Base-by-base conservation (phyloP, 2,888 invertebrate species). In the Zygogramma bicolorata region DNA sequence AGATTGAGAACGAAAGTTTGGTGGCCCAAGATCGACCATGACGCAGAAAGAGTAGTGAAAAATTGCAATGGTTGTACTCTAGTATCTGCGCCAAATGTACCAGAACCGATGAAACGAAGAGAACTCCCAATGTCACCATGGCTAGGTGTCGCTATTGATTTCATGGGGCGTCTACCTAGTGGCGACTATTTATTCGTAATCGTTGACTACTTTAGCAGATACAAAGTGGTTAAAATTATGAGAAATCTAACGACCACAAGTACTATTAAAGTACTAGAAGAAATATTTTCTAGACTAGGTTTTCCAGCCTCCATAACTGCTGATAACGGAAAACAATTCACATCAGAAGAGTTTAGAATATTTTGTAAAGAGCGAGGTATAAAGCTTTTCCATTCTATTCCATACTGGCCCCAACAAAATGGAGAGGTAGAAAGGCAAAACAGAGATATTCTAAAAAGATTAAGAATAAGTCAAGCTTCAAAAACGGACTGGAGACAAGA, bases 301-400 rank as follows among this genome's bases (percentile, higher is more conserved):
- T 63, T 38, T 31, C 75, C 78, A 7, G 38, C 7, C 2, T 74
- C 67, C 1, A 70, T 81, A 22, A 76, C 71, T 29, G 53, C 76
- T 13, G 81, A 81, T 49, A 77, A 77, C 46, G 81, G 80, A 34
- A 75, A 70, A 29, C 78, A 82, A 66, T 79, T 75, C 57, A 65
- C 27, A 4, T 58, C 68, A 3, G 46, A 62, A 29, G 63, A 77
- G 71, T 75, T 81, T n/a, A n/a, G n/a, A n/a, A n/a, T n/a, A n/a
- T n/a, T n/a, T n/a, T n/a, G n/a, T n/a, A n/a, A n/a, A n/a, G n/a
- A n/a, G n/a, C n/a, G n/a, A n/a, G n/a, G n/a, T n/a, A n/a, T n/a
- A n/a, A n/a, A n/a, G n/a, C n/a, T n/a, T n/a, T n/a, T n/a, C n/a
- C n/a, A n/a, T n/a, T n/a, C n/a, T n/a, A n/a, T n/a, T n/a, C n/a